These are phyloP conservation scores for Rhynchomys soricoides DNA, from an alignment of 2,113 vertebrate species.

Conservation along the genomic window DNA sequence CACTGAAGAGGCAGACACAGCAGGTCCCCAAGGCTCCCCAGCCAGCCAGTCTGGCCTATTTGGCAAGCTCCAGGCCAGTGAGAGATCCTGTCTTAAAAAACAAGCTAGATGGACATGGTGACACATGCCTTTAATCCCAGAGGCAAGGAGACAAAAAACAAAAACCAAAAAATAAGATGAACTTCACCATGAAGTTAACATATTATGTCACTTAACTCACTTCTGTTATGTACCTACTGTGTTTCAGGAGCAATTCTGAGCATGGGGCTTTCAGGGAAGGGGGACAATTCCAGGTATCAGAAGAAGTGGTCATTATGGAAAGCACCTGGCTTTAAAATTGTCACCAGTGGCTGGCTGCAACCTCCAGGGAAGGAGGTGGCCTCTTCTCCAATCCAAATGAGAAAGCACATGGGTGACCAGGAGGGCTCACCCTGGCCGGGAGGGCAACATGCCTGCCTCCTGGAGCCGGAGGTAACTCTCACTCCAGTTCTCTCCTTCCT, in stretches of 20 bases:
- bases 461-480: neutral
- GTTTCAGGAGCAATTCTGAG: neutral
- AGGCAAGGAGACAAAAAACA: neutral
- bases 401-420: rapidly evolving
- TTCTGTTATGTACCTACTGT: too few species aligned
- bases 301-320: neutral
- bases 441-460: too few species aligned
- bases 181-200: neutral
- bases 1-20: neutral
- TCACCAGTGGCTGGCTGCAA: neutral
- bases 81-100: neutral
- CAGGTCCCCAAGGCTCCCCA: neutral
- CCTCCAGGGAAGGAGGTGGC: neutral
- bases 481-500: neutral
- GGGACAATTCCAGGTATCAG: rapidly evolving
- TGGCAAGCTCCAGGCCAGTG: neutral
- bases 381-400: neutral
- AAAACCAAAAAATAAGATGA: neutral
- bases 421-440: neutral
- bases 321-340: conserved; percentile 54
- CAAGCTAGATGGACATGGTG: neutral
- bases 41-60: neutral
- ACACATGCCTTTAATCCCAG: neutral
- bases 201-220: neutral
- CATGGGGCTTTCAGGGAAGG: too few species aligned